Percentiles rank a stretch among this genome's conserved stretches.
These are phyloP conservation scores for Electrophaes corylata DNA, from an alignment of 2,888 invertebrate genomes.

Conservation along the genomic window DNA sequence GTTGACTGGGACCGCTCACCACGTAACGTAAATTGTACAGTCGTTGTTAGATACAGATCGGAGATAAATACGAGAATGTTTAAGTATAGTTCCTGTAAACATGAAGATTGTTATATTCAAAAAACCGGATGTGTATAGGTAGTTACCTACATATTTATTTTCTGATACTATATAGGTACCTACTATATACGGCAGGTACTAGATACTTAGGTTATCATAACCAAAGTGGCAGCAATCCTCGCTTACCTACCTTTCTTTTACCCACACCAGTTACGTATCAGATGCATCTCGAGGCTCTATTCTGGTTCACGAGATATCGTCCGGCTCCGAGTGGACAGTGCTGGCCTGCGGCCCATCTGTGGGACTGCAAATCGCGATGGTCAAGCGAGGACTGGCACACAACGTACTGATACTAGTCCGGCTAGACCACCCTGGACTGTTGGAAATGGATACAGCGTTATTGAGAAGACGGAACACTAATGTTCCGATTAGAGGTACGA, in stretches of 20 bases:
- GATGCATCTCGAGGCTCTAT: slow-evolving; percentile 88
- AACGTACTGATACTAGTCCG: slow-evolving; percentile 86
- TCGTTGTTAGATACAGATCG: too few species aligned
- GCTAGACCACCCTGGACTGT: slow-evolving; percentile 85
- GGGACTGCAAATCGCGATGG: slow-evolving; percentile 87
- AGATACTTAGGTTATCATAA: too few species aligned
- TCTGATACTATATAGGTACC: too few species aligned
- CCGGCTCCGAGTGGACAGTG: slow-evolving; percentile 86
- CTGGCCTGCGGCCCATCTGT: slow-evolving; percentile 83
- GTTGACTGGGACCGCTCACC: too few species aligned
- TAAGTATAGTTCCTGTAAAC: too few species aligned
- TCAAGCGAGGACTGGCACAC: slow-evolving; percentile 83
- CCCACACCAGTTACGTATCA: slow-evolving; percentile 80
- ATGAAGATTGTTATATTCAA: too few species aligned
- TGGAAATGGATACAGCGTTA: slow-evolving; percentile 86
- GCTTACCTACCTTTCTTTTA: not conserved
- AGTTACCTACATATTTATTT: too few species aligned
- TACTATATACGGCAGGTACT: too few species aligned
- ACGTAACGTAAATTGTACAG: too few species aligned
- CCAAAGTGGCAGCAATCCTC: too few species aligned
- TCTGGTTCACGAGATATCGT: slow-evolving; percentile 87
- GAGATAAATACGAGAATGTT: too few species aligned
- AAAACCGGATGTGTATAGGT: too few species aligned
- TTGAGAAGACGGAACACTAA: slow-evolving; percentile 84
- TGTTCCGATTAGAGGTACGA: slow-evolving; percentile 68